phyloP scores from a whole-genome alignment of 1,140 invertebrate species.

The Theocolax elegans region DNA sequence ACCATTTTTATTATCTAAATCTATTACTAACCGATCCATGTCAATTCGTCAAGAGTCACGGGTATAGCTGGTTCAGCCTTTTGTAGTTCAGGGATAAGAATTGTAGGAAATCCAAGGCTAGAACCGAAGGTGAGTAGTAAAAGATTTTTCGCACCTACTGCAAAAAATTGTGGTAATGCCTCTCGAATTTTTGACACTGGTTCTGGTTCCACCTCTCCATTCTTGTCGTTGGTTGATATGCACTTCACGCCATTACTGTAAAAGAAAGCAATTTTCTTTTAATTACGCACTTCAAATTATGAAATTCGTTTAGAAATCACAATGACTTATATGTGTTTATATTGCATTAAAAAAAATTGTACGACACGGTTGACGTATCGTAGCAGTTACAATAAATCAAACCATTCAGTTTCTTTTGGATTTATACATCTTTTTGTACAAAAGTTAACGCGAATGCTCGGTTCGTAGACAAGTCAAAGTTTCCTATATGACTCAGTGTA shows the following conservation, averaged over 20 bases:
- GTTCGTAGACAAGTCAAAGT: too few relatives aligned
- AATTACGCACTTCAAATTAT: background rate
- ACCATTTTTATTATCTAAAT: too few relatives aligned
- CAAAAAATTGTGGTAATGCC: slow-evolving; percentile 71
- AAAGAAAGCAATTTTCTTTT: slow-evolving; percentile 1
- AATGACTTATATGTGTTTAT: background rate
- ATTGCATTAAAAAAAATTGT: background rate
- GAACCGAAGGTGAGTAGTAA: slow-evolving; percentile 77
- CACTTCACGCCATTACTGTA: slow-evolving; percentile 52
- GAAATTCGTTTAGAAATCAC: background rate
- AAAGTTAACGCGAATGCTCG: too few relatives aligned
- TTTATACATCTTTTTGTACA: too few relatives aligned
- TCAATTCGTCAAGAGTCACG: slow-evolving; percentile 74
- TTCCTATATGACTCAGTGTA: too few relatives aligned
- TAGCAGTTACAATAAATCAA: too few relatives aligned
- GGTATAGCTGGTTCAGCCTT: slow-evolving; percentile 65
- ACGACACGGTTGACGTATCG: too few relatives aligned
- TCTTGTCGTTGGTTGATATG: slow-evolving; percentile 33
- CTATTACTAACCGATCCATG: slow-evolving; percentile 78
- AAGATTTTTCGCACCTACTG: slow-evolving; percentile 75
- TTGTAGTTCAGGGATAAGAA: slow-evolving; percentile 77
- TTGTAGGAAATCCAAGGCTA: slow-evolving; percentile 80
- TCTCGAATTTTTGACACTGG: slow-evolving; percentile 62
- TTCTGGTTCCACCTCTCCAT: slow-evolving; percentile 30
- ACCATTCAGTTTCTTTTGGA: too few relatives aligned